Conservation (phyloP, 2,888 invertebrate species). For the Oxytorus armatus region DNA sequence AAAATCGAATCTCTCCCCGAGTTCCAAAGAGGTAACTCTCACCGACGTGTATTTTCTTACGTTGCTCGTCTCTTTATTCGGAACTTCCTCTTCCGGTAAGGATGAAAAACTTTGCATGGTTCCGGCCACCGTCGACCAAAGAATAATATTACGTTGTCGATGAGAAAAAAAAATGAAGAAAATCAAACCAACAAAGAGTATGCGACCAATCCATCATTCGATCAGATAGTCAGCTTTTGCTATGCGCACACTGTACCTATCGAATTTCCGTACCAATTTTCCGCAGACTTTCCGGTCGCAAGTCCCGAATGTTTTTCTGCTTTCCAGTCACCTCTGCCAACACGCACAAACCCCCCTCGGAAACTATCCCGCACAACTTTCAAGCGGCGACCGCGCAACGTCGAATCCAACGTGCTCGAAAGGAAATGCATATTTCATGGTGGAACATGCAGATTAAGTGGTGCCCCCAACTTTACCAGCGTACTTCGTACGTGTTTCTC, state of each 20-base stretch:
- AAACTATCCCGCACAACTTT: conserved; percentile 4
- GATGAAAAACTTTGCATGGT: conserved; percentile 5
- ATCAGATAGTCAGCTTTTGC: conserved; percentile 26
- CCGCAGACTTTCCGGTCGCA: conserved; percentile 29
- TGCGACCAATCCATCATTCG: not conserved
- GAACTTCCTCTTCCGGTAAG: conserved; percentile 13
- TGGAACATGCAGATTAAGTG: conserved; percentile 58
- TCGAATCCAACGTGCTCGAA: conserved; percentile 25
- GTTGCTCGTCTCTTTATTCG: conserved; percentile 1
- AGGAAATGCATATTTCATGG: conserved; percentile 61
- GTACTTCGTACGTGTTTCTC: conserved; percentile 19
- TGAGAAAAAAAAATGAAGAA: conserved; percentile 18
- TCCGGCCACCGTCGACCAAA: not conserved
- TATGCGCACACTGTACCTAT: conserved; percentile 17
- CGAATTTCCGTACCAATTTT: conserved; percentile 55
- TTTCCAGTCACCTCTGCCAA: conserved; percentile 5
- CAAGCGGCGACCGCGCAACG: conserved; percentile 11
- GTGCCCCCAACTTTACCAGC: conserved; percentile 48
- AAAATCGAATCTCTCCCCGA: conserved; percentile 53
- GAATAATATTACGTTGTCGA: conserved; percentile 49
- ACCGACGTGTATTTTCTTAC: conserved; percentile 35
- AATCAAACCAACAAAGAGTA: conserved; percentile 4
- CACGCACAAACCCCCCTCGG: conserved; percentile 3
- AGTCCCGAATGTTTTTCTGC: not conserved
- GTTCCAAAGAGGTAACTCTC: conserved; percentile 38